Evolutionary conservation across 2,797 vertebrate genomes (phyloP).

Genomic region (Urocyon cinereoargenteus): DNA sequence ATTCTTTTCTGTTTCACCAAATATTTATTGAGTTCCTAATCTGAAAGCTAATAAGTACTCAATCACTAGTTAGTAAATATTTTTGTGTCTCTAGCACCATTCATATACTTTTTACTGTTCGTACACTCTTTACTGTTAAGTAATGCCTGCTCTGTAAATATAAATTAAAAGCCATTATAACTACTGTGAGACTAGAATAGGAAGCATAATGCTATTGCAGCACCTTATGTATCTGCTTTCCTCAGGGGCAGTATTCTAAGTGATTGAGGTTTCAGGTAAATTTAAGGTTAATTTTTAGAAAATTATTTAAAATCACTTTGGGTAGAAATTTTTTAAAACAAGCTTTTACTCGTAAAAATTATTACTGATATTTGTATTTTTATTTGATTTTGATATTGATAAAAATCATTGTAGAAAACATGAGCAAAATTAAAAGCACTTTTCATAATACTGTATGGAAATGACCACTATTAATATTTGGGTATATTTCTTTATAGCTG

Average conservation of each 20-base stretch:
- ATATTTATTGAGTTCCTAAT: neutral
- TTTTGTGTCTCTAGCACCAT: neutral
- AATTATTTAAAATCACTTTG: neutral
- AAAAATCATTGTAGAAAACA: neutral
- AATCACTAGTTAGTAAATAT: neutral
- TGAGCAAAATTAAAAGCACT: neutral
- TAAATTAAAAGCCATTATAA: neutral
- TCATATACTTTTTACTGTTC: no score
- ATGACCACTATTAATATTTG: neutral
- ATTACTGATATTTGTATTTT: neutral
- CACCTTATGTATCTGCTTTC: neutral
- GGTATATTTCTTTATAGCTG: neutral
- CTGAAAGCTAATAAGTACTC: neutral
- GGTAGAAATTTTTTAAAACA: neutral
- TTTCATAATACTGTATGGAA: neutral
- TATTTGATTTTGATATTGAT: neutral
- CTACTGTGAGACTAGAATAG: neutral
- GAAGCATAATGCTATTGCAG: neutral
- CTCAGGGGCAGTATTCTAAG: neutral
- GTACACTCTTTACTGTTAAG: neutral
- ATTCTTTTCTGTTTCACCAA: neutral
- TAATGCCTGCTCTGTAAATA: neutral
- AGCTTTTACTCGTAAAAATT: neutral
- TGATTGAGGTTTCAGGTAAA: neutral
- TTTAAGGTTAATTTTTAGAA: neutral